Conservation (phyloP, 2,113 vertebrate species). For the Chiloscyllium plagiosum region DNA sequence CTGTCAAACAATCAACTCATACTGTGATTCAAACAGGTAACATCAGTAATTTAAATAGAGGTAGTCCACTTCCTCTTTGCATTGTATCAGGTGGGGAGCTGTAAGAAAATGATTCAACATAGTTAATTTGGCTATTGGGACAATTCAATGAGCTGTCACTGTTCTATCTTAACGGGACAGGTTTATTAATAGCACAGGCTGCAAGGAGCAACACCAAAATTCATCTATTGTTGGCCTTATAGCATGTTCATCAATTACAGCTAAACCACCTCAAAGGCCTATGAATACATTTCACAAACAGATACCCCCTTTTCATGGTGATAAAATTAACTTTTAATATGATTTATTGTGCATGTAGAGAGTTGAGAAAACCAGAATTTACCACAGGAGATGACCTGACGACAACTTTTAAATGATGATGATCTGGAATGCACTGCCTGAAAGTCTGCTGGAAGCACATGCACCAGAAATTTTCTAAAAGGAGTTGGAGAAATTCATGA, state of each 20-base stretch:
- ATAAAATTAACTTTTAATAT: conserved; percentile 15
- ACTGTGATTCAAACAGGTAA: neutral
- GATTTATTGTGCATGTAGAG: neutral
- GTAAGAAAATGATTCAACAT: neutral
- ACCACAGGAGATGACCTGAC: neutral
- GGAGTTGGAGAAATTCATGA: neutral
- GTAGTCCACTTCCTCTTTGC: neutral
- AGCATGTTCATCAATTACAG: conserved; percentile 22
- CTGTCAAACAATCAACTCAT: neutral
- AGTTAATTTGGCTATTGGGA: conserved; percentile 25
- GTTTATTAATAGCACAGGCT: conserved; percentile 22
- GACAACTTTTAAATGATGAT: neutral
- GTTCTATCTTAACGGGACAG: neutral
- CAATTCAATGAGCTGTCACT: conserved; percentile 6
- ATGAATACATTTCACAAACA: neutral
- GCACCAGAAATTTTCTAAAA: neutral
- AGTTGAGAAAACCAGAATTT: neutral
- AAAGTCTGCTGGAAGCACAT: neutral
- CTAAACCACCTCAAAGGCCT: neutral
- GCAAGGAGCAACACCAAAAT: neutral
- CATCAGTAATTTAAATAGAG: conserved; percentile 7
- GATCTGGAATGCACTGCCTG: neutral
- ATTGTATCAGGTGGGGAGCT: neutral
- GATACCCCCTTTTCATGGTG: neutral
- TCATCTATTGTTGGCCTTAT: neutral